A percentile compares a stretch with the other conserved stretches of the same genome.
Evolutionary conservation across 2,797 vertebrate genomes (phyloP).

Genomic region (Chloroceryle inda): DNA sequence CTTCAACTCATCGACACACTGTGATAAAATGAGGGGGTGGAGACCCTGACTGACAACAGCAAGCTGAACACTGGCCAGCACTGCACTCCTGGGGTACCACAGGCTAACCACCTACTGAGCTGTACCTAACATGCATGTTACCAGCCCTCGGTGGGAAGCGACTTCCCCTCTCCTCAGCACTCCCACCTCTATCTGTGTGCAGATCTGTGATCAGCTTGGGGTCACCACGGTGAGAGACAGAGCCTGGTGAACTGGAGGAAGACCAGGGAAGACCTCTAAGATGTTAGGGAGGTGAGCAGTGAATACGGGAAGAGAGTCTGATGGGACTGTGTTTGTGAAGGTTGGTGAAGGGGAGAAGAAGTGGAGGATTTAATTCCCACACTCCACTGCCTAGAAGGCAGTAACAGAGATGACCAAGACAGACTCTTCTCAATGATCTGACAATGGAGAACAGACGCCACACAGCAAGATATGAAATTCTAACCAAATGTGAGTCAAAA

Average conservation of each 20-base stretch:
- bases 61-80: not conserved
- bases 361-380: not conserved
- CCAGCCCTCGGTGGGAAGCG: not conserved
- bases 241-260: not conserved
- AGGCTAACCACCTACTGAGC: not conserved
- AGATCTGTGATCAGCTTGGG: not conserved
- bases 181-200: not conserved
- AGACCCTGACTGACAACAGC: accelerated
- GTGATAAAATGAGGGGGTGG: not conserved
- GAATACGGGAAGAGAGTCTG: not conserved
- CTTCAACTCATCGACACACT: not conserved
- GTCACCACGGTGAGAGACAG: not conserved
- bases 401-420: not conserved
- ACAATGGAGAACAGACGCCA: accelerated
- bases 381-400: not conserved
- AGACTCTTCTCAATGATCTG: not conserved
- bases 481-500: not conserved
- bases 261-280: not conserved
- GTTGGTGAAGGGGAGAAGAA: not conserved
- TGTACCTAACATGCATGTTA: accelerated
- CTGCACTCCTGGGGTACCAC: not conserved
- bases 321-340: not conserved
- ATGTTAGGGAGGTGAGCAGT: not conserved
- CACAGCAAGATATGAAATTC: not conserved
- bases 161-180: not conserved